Percentiles rank a stretch among this genome's conserved stretches.
Conservation (phyloP, 2,797 vertebrate species). For the Chelidonichthys spinosus region DNA sequence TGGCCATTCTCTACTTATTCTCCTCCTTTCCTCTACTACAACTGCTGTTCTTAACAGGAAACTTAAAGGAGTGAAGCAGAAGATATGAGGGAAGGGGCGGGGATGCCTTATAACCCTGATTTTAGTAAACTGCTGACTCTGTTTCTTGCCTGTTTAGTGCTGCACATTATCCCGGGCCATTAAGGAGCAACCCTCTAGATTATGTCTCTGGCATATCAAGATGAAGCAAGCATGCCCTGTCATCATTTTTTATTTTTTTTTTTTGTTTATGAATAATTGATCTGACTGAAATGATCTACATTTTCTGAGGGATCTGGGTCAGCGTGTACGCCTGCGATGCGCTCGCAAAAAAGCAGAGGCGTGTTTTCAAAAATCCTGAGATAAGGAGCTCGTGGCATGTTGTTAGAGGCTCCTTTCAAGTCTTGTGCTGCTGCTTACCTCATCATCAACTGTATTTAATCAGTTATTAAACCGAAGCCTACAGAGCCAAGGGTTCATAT, state of each 20-base stretch:
- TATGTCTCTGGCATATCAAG: constrained; percentile 56
- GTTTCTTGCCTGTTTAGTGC: constrained; percentile 41
- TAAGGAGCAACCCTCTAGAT: constrained; percentile 48
- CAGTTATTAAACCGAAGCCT: constrained; percentile 46
- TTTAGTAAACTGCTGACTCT: constrained; percentile 56
- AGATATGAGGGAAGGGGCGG: neutral
- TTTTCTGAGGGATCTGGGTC: constrained; percentile 74
- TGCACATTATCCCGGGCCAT: constrained; percentile 52
- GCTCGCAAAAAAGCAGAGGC: constrained; percentile 35
- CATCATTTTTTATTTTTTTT: constrained; percentile 13
- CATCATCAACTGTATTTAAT: constrained; percentile 53
- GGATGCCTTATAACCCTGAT: constrained; percentile 38
- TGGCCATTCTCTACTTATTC: neutral
- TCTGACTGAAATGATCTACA: constrained; percentile 70
- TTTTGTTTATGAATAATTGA: constrained; percentile 75
- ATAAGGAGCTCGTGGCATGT: constrained; percentile 34
- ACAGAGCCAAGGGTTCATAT: constrained; percentile 60
- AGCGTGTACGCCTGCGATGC: constrained; percentile 27
- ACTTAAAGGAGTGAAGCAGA: constrained; percentile 14
- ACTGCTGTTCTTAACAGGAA: constrained; percentile 2
- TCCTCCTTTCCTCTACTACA: neutral
- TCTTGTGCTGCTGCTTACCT: constrained; percentile 23
- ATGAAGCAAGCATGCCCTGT: constrained; percentile 44
- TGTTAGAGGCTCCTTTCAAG: constrained; percentile 20
- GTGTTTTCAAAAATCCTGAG: constrained; percentile 42